These are phyloP conservation scores for Rhabdophis nuchalis DNA, from an alignment of 2,797 vertebrate genomes.

Conservation along the genomic window DNA sequence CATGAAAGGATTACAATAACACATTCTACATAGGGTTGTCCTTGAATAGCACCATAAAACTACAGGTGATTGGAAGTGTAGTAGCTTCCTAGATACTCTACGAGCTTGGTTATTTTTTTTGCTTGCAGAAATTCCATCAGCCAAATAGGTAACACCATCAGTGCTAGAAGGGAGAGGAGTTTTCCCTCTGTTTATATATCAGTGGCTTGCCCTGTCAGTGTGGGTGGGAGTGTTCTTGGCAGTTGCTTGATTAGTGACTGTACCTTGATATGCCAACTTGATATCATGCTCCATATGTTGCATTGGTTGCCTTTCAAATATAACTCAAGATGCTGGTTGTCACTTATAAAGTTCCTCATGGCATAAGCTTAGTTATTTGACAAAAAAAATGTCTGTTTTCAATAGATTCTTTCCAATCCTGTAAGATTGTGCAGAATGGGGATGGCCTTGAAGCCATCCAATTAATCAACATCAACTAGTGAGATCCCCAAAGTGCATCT, in stretches of 20 bases:
- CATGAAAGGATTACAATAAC: not conserved
- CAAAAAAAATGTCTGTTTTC: not conserved
- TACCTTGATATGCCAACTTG: not conserved
- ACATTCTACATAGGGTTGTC: not conserved
- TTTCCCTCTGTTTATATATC: not conserved
- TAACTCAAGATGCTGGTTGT: not conserved
- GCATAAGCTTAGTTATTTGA: not conserved
- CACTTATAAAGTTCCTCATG: not conserved
- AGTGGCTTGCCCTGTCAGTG: not conserved
- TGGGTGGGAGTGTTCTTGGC: not conserved
- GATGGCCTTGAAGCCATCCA: not conserved
- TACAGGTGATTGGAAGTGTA: not conserved
- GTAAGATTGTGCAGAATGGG: not conserved
- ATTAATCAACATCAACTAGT: not conserved
- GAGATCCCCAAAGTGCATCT: not conserved
- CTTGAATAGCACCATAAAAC: not conserved
- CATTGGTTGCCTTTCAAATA: not conserved
- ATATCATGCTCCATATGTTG: not conserved
- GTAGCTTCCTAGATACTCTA: not conserved
- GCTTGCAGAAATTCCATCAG: not conserved
- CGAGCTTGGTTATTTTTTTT: not conserved
- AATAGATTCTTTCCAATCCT: not conserved
- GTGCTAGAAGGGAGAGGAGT: not conserved
- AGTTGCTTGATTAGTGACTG: not conserved
- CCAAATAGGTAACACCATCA: not conserved